Percentiles rank a stretch among this genome's conserved stretches.
Conservation (phyloP, 2,797 vertebrate genomes). For the Otolemur crassicaudatus region DNA sequence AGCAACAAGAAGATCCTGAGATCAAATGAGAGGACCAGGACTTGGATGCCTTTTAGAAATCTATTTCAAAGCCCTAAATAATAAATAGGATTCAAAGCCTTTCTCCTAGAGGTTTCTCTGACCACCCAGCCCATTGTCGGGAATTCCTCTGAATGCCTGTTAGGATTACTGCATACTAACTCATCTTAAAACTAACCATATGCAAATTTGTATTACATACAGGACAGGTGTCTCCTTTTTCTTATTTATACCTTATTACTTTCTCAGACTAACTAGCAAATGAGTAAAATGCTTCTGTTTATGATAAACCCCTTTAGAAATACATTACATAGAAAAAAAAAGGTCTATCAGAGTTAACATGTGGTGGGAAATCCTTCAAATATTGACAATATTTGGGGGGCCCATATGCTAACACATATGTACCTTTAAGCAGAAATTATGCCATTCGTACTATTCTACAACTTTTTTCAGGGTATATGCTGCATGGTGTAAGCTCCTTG, state of each 20-base stretch:
- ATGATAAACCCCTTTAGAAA: constrained; percentile 27
- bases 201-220: neutral
- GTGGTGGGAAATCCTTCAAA: neutral
- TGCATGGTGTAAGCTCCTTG: neutral
- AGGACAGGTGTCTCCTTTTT: neutral
- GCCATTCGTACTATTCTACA: neutral
- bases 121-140: neutral
- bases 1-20: constrained; percentile 49
- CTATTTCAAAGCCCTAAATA: constrained; percentile 54
- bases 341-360: neutral
- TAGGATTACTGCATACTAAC: neutral
- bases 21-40: constrained; percentile 48
- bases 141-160: neutral
- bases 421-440: constrained; percentile 8
- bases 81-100: constrained; percentile 33
- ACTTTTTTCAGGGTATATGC: neutral
- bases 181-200: constrained; percentile 16
- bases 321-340: neutral
- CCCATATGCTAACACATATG: neutral
- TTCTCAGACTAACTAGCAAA: neutral
- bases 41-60: constrained; percentile 31
- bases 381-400: neutral
- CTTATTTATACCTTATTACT: neutral
- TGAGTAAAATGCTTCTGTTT: neutral
- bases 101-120: neutral